Evolutionary conservation across 2,113 vertebrate genomes (phyloP).

Genomic region (Caracal caracal): DNA sequence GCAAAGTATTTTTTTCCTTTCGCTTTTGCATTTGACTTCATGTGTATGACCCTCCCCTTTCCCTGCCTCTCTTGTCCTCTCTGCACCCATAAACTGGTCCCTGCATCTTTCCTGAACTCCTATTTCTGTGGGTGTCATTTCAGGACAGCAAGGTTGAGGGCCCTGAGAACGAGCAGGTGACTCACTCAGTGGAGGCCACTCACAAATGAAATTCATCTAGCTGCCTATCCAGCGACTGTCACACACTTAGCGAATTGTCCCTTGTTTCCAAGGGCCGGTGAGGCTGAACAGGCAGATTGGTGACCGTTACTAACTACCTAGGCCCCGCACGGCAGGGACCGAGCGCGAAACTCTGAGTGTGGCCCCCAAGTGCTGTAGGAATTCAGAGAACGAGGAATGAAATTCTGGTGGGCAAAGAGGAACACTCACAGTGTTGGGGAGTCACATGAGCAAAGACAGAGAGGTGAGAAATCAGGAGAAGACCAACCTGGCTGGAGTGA

Average conservation of each 20-base stretch:
- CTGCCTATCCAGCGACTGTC: neutral
- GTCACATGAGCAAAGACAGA: neutral
- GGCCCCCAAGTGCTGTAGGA: neutral
- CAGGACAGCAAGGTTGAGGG: neutral
- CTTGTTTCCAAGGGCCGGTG: neutral
- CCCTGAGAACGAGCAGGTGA: neutral
- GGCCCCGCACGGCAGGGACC: neutral
- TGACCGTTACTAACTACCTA: neutral
- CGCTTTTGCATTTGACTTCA: neutral
- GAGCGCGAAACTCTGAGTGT: neutral
- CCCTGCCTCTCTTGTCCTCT: neutral
- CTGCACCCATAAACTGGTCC: neutral
- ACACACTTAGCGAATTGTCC: neutral
- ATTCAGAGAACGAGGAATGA: neutral
- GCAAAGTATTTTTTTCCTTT: neutral
- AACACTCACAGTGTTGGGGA: neutral
- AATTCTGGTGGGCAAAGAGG: neutral
- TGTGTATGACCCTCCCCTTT: neutral
- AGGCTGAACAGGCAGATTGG: neutral
- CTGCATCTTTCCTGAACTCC: neutral
- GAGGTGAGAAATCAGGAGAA: neutral
- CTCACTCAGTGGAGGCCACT: too few species aligned
- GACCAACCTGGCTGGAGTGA: neutral
- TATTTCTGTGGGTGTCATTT: neutral
- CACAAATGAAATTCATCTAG: neutral